These are phyloP conservation scores for Coregonus sp. DNA, from an alignment of 2,797 vertebrate genomes.

Conservation along the genomic window DNA sequence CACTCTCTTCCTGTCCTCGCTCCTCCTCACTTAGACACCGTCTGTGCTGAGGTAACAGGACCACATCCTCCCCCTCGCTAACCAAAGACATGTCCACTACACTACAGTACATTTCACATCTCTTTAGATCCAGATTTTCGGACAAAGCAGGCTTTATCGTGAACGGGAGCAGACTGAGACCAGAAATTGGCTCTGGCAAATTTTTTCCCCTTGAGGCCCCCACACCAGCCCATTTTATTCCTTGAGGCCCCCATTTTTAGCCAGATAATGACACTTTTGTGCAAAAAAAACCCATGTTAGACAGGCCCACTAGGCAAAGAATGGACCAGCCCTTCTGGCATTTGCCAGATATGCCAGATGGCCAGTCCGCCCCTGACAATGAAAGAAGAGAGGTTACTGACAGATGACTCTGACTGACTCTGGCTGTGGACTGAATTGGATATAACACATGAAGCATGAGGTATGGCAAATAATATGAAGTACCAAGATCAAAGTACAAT, in stretches of 20 bases:
- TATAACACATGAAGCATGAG: neutral
- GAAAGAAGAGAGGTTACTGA: neutral
- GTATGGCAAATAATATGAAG: slow-evolving; percentile 42
- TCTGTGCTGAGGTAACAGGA: slow-evolving; percentile 64
- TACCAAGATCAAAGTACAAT: slow-evolving; percentile 51
- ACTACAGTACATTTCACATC: neutral
- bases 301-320: too few relatives aligned
- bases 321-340: too few relatives aligned
- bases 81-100: slow-evolving; percentile 33
- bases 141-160: neutral
- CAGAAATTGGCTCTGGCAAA: too few relatives aligned
- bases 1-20: slow-evolving; percentile 67
- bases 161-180: too few relatives aligned
- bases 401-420: neutral
- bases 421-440: neutral
- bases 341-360: too few relatives aligned
- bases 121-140: neutral
- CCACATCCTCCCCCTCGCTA: slow-evolving; percentile 42
- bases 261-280: too few relatives aligned
- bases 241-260: too few relatives aligned
- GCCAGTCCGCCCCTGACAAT: neutral
- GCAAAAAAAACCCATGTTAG: too few relatives aligned
- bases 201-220: too few relatives aligned
- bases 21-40: slow-evolving; percentile 72
- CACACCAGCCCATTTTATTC: too few relatives aligned